Conservation (phyloP, 2,113 vertebrate genomes). For the Syrmaticus mikado region DNA sequence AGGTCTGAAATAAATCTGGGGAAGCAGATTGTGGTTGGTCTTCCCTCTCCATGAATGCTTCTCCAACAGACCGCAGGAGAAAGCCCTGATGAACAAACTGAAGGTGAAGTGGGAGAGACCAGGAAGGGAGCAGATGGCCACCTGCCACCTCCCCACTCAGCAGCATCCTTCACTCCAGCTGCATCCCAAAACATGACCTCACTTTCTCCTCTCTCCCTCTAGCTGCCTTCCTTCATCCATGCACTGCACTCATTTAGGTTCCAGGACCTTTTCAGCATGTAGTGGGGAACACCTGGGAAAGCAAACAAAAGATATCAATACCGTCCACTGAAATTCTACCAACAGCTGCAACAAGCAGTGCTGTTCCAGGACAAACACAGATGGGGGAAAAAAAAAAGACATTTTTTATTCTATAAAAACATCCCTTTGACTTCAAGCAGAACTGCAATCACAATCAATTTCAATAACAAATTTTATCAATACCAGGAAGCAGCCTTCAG, state of each 20-base stretch:
- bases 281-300: background rate
- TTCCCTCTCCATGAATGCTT: background rate
- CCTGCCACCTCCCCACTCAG: constrained; percentile 18
- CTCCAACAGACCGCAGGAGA: fast-evolving
- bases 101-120: background rate
- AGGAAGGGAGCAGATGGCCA: background rate
- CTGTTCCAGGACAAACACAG: background rate
- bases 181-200: background rate
- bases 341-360: background rate
- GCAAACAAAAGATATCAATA: background rate
- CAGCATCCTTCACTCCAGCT: background rate
- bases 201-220: background rate
- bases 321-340: background rate
- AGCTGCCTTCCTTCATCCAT: background rate
- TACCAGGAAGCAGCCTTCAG: background rate
- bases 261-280: background rate
- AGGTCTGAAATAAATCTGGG: no score
- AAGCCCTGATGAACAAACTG: constrained; percentile 22
- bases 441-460: background rate
- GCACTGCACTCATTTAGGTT: background rate
- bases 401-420: background rate
- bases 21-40: background rate
- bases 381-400: background rate
- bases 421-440: background rate
- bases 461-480: background rate